Base-by-base conservation (phyloP, 2,888 invertebrate species). In the Hyposoter didymator region DNA sequence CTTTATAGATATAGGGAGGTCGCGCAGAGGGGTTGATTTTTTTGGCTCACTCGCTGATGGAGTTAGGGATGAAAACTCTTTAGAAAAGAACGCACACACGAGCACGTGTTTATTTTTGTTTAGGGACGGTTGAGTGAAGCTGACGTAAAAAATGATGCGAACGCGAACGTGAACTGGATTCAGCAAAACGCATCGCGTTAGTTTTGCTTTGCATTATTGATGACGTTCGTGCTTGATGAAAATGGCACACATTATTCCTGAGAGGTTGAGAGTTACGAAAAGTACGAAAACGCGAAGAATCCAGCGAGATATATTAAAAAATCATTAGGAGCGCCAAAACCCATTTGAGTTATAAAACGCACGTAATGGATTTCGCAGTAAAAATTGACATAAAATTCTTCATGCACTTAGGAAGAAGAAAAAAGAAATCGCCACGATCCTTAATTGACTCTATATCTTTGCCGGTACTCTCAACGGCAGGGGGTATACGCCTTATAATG, bases 381-480 rank as follows among this genome's bases (percentile, higher is more conserved):
- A 52, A 72, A 69, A 47, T 43, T 47, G 49, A 52, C 35, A 10
- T 6, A n/a, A 35, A 72, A 52, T 52, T 52, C 1, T 52, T 35
- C 52, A 17, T 47, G 17, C 14, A 19, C 8, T 28, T 69, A 19
- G 28, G 45, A 70, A 14, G 17, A 39, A 39, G 8, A 70, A 70
- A 78, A 69, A 17, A n/a, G n/a, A 45, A 19, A 72, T 32, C 47
- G 76, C 67, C 75, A 35, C 28, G 19, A 43, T 85, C 22, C 66
- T 83, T 80, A 85, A 85, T 85, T 83, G 83, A 66, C 79, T 67
- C 66, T 76, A 59, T 73, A 49, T 81, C 78, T 67, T 74, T 76
- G 47, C 59, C 35, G 64, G 28, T 78, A 64, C 70, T 22, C 17
- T 62, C 35, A 49, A 72, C 70, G 45, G 17, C 35, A 52, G 17